phyloP scores from a whole-genome alignment of 2,888 invertebrate species.

The Chalcosyrphus nemorum region DNA sequence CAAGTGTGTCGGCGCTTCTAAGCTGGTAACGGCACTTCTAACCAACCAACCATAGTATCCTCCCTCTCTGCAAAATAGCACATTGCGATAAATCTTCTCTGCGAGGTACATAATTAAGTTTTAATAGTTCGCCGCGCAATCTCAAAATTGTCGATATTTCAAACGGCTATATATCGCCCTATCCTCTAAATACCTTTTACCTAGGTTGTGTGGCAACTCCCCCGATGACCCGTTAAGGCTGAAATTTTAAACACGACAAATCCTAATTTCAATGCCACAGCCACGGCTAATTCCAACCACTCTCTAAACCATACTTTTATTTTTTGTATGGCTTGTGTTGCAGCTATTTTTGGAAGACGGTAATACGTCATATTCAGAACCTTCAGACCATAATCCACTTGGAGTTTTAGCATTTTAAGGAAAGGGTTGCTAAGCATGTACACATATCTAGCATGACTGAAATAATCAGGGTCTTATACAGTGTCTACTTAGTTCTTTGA shows the following conservation, averaged over 20 bases:
- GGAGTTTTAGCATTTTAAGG: not conserved
- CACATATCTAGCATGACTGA: no score
- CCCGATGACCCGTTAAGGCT: not conserved
- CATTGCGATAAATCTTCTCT: no score
- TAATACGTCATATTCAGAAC: not conserved
- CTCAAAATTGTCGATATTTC: not conserved
- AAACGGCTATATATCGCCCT: not conserved
- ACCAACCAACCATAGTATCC: no score
- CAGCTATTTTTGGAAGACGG: not conserved
- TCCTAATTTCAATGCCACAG: not conserved
- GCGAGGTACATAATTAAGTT: no score
- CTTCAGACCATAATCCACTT: not conserved
- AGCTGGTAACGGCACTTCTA: no score
- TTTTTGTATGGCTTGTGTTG: not conserved
- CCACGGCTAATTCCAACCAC: not conserved
- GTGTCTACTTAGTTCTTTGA: no score
- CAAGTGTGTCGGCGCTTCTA: no score
- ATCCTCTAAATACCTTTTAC: not conserved
- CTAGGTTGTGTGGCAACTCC: not conserved
- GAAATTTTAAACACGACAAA: not conserved
- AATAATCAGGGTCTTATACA: no score
- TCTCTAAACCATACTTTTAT: not conserved
- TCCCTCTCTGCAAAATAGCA: no score
- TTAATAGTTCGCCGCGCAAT: not conserved
- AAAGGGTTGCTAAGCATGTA: not conserved